Conservation (phyloP, 2,888 invertebrate genomes). For the Morpho helenor region DNA sequence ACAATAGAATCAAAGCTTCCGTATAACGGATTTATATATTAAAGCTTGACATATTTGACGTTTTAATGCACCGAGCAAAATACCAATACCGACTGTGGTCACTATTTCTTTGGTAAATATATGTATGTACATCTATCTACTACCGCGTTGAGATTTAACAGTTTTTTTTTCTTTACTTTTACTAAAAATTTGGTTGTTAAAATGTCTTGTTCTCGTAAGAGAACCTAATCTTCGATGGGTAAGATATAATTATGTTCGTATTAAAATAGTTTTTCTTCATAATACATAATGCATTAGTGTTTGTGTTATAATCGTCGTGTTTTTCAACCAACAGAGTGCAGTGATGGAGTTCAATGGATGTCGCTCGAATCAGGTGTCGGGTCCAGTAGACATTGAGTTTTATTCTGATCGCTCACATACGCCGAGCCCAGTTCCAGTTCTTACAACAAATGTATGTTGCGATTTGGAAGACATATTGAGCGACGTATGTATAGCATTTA, state of each 20-base stretch:
- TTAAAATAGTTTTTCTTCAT: conserved; percentile 26
- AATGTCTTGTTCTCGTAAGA: conserved; percentile 74
- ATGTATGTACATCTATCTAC: conserved; percentile 31
- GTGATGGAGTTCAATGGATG: conserved; percentile 75
- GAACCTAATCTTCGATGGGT: conserved; percentile 74
- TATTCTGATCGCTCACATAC: conserved; percentile 56
- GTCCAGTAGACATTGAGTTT: conserved; percentile 59
- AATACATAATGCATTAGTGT: conserved; percentile 33
- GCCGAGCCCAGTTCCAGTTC: conserved; percentile 61
- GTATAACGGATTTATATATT: conserved; percentile 26
- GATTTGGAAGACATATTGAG: conserved; percentile 75
- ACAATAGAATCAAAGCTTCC: conserved; percentile 7
- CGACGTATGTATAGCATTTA: conserved; percentile 57
- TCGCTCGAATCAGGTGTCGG: conserved; percentile 64
- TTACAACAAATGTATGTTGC: conserved; percentile 61
- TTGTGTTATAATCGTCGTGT: conserved; percentile 48
- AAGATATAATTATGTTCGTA: conserved; percentile 39
- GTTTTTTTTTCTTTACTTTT: conserved; percentile 30
- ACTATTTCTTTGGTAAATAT: conserved; percentile 41
- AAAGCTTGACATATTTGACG: conserved; percentile 45
- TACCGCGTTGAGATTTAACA: conserved; percentile 31
- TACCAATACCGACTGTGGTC: conserved; percentile 23
- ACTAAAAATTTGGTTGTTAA: conserved; percentile 33
- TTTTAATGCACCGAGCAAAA: conserved; percentile 35
- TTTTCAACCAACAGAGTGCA: conserved; percentile 58